phyloP scores from a whole-genome alignment of 2,113 vertebrate species.

The Dicrurus megarhynchus region DNA sequence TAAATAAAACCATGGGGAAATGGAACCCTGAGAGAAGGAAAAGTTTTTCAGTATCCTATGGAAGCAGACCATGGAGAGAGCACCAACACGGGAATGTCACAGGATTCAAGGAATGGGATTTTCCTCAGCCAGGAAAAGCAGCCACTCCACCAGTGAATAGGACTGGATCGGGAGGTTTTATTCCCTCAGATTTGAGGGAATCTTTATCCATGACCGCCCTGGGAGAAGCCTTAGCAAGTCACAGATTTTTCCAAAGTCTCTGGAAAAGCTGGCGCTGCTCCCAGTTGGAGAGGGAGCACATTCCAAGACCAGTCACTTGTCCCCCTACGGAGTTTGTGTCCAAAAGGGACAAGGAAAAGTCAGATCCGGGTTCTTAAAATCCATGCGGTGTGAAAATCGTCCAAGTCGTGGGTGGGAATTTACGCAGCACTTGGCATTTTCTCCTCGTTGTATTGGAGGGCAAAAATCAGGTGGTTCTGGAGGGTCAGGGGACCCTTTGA shows the following conservation, averaged over 20 bases:
- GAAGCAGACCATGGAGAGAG: too few species aligned
- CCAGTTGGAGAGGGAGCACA: not conserved
- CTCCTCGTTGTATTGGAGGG: not conserved
- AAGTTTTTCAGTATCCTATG: too few species aligned
- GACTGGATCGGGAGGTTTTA: not conserved
- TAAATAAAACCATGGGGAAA: too few species aligned
- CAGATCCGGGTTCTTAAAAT: not conserved
- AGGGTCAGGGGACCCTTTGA: not conserved
- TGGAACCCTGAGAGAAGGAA: too few species aligned
- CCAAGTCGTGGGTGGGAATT: not conserved
- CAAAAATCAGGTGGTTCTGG: not conserved
- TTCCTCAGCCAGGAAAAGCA: not conserved
- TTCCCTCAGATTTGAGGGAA: not conserved
- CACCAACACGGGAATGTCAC: too few species aligned
- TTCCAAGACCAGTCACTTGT: not conserved
- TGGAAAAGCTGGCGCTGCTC: not conserved
- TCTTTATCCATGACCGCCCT: not conserved
- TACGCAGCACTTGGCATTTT: not conserved
- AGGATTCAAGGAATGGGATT: not conserved
- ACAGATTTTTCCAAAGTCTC: not conserved
- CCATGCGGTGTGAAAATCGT: not conserved
- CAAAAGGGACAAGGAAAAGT: not conserved
- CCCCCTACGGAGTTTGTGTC: not conserved
- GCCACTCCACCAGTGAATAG: not conserved
- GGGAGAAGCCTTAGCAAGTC: not conserved